Evolutionary conservation across 2,113 vertebrate species (phyloP).

Genomic region (Helogale parvula): DNA sequence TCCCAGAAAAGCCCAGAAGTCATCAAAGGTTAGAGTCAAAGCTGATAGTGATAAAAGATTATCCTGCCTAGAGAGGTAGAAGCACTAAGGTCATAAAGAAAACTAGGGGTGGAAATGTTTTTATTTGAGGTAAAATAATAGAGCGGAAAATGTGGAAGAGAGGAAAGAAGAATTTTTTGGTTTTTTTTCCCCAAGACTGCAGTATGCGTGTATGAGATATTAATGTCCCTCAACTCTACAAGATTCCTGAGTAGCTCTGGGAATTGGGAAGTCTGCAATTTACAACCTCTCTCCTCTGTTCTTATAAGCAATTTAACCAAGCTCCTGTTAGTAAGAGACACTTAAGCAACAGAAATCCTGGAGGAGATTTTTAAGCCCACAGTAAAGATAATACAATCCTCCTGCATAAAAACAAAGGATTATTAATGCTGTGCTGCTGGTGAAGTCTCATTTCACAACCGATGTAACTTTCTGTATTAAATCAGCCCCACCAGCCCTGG

Average conservation of each 20-base stretch:
- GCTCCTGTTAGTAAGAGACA: slow-evolving; percentile 55
- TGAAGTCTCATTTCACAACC: slow-evolving; percentile 50
- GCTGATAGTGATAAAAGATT: slow-evolving; percentile 41
- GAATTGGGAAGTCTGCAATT: slow-evolving; percentile 73
- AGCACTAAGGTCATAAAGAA: slow-evolving; percentile 24
- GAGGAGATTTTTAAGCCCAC: slow-evolving; percentile 53
- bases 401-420: slow-evolving; percentile 64
- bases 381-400: slow-evolving; percentile 58
- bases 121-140: slow-evolving; percentile 56
- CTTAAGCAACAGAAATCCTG: slow-evolving; percentile 70
- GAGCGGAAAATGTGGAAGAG: background rate
- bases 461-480: slow-evolving; percentile 11
- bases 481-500: background rate
- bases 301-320: slow-evolving; percentile 74
- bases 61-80: background rate
- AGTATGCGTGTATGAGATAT: slow-evolving; percentile 53
- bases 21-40: slow-evolving; percentile 31
- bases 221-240: slow-evolving; percentile 71
- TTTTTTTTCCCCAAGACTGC: slow-evolving; percentile 51
- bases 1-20: slow-evolving; percentile 55
- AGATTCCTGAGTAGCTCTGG: slow-evolving; percentile 68
- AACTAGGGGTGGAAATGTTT: slow-evolving; percentile 40
- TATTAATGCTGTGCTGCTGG: slow-evolving; percentile 54
- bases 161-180: slow-evolving; percentile 5
- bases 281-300: slow-evolving; percentile 66